Evolutionary conservation across 2,888 invertebrate species (phyloP), one percentile per base, ranked within the genome.

Genomic region (Polyommatus iphigenia): DNA sequence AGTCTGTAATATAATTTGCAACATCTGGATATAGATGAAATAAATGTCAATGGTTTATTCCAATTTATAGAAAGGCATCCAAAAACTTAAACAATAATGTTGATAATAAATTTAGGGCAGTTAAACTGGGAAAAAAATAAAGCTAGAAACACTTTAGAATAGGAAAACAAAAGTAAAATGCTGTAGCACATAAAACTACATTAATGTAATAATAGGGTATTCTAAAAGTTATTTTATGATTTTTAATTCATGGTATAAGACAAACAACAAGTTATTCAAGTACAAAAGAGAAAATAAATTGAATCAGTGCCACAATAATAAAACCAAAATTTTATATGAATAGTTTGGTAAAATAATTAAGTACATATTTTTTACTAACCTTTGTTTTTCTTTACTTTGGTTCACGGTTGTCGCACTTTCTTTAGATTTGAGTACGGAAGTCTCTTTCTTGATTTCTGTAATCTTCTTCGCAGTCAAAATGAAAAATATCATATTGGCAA

Each of bases 1-100:
- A 96, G 95, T 85, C 97, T 97, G 91, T n/a, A 89, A 88, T 79
- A 81, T 78, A 78, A 80, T 29, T 57, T 24, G 78, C 75, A 71
- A 72, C 80, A 78, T 75, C 78, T 76, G 73, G 59, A 73, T 76
- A 41, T 54, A 72, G 54, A 67, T 73, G 59, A 77, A 62, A 76
- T 24, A 72, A 76, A 8, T 62, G 24, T 62, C 13, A 62, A 62
- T 62, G 62, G 62, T 62, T 62, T 62, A 24, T 24, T 54, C 13
- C 54, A 18, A 54, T 46, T 46, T 46, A 59, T 59, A 59, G 24
- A 62, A 62, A 62, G n/a, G 8, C 3, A 59, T 54, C n/a, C 2
- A 8, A n/a, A 59, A 2, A 20, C n/a, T 57, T n/a, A n/a, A n/a
- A 57, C 18, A n/a, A n/a, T n/a, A 18, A 57, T 57, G 41, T 41